These are phyloP conservation scores for Gambelia wislizenii DNA, from an alignment of 2,797 vertebrate species.

Conservation along the genomic window DNA sequence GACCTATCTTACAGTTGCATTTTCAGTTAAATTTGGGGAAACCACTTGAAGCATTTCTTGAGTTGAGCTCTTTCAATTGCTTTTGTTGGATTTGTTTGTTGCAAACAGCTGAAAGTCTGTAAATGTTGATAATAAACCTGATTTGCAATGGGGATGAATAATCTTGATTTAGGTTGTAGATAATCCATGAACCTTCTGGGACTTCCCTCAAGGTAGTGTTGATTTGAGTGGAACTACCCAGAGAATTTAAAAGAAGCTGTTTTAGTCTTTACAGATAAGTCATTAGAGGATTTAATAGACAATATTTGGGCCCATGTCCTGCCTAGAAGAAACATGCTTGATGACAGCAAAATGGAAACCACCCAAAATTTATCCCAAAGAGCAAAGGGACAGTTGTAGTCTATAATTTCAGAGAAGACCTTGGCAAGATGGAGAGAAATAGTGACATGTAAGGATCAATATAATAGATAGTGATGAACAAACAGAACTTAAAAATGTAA, in stretches of 20 bases:
- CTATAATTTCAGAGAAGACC: neutral
- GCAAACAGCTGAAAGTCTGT: no score
- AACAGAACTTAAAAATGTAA: no score
- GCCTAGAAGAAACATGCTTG: neutral
- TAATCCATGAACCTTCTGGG: neutral
- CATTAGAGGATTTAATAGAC: neutral
- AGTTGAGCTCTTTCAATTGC: no score
- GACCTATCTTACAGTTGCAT: no score
- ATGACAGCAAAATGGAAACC: neutral
- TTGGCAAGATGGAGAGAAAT: neutral
- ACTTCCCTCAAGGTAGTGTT: neutral
- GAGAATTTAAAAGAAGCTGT: neutral
- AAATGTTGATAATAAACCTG: no score
- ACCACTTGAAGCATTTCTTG: no score
- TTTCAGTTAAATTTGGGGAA: no score
- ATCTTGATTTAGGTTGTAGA: no score
- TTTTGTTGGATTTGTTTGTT: no score
- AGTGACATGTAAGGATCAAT: neutral
- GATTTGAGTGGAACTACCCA: neutral
- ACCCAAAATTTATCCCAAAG: neutral
- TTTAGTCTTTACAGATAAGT: neutral
- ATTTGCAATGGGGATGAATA: no score
- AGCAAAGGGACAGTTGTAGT: neutral
- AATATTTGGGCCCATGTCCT: neutral
- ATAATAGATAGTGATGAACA: no score